Conservation (phyloP, 2,797 vertebrate genomes). For the Pipistrellus kuhlii region DNA sequence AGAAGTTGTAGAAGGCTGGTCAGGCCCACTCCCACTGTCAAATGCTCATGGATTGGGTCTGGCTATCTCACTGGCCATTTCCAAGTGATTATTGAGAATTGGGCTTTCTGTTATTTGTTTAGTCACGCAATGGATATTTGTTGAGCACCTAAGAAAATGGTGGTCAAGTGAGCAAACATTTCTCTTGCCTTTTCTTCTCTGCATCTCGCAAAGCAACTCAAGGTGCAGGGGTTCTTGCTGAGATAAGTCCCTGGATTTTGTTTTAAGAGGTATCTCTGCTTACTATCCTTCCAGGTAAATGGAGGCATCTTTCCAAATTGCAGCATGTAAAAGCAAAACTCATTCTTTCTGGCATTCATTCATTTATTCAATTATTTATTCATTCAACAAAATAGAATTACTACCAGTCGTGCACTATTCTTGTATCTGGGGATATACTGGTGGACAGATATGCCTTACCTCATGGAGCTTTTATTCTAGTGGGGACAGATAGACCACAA, state of each 20-base stretch:
- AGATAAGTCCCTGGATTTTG: not conserved
- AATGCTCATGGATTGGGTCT: fast-evolving
- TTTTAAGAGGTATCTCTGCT: not conserved
- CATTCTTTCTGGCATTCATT: not conserved
- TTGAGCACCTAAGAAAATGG: not conserved
- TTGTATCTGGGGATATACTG: not conserved
- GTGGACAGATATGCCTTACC: not conserved
- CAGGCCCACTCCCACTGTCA: not conserved
- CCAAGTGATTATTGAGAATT: not conserved
- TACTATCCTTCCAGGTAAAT: not conserved
- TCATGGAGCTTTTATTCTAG: not conserved
- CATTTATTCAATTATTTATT: not conserved
- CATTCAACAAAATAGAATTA: not conserved
- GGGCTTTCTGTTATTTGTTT: slow-evolving; percentile 9
- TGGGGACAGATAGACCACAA: not conserved
- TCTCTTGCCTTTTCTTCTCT: not conserved
- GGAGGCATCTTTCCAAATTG: not conserved
- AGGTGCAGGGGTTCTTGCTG: not conserved
- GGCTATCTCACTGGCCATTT: not conserved
- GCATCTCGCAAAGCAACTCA: not conserved
- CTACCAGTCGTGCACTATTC: not conserved
- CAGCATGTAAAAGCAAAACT: not conserved
- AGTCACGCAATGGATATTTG: not conserved
- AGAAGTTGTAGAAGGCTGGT: not conserved
- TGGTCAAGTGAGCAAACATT: not conserved